Conservation (phyloP, 2,113 vertebrate genomes). For the Prochilodus magdalenae region DNA sequence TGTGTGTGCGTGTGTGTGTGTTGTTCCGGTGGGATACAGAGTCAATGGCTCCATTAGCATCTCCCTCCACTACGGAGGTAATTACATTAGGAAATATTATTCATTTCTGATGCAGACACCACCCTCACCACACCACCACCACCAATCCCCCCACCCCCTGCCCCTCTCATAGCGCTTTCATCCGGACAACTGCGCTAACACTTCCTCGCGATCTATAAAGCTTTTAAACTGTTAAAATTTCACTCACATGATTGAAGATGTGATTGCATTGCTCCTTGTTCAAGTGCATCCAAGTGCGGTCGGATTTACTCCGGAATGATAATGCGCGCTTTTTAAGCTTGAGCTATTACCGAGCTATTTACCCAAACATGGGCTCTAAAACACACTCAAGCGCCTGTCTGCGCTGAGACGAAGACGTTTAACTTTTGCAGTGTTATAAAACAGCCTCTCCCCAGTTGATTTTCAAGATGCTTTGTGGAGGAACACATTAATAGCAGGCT, state of each 20-base stretch:
- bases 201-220: constrained; percentile 11
- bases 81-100: constrained; percentile 56
- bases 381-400: background rate
- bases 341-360: background rate
- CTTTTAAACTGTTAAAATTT: constrained; percentile 47
- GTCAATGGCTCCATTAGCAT: constrained; percentile 48
- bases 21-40: constrained; percentile 55
- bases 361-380: background rate
- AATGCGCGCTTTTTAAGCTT: background rate
- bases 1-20: no score
- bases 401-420: background rate
- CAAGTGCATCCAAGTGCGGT: background rate
- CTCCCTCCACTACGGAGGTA: constrained; percentile 53
- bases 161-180: background rate
- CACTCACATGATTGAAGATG: constrained; percentile 23
- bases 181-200: constrained; percentile 35
- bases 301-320: background rate
- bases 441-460: background rate
- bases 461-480: background rate
- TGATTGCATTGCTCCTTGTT: constrained; percentile 13
- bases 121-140: no score
- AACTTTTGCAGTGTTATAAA: background rate
- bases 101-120: constrained; percentile 22
- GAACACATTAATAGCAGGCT: background rate
- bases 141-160: no score